A percentile compares a stretch with the other conserved stretches of the same genome.
Conservation (phyloP, 1,140 invertebrate genomes). For the Coelopa frigida region DNA sequence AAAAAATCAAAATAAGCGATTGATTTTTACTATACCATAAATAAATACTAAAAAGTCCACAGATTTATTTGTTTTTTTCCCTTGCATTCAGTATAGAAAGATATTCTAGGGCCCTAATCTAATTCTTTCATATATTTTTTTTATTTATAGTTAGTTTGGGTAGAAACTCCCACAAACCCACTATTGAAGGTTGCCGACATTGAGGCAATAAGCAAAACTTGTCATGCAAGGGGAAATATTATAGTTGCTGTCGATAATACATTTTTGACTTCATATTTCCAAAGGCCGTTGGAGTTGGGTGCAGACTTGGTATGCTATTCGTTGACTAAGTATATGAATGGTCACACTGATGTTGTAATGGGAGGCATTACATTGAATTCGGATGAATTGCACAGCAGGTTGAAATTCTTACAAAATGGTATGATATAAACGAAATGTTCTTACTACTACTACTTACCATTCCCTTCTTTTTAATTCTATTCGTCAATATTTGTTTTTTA, state of each 20-base stretch:
- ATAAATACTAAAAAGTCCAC: constrained; percentile 8
- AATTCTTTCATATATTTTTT: too few relatives aligned
- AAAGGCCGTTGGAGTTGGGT: constrained; percentile 83
- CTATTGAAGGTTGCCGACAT: constrained; percentile 89
- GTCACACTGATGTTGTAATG: constrained; percentile 97
- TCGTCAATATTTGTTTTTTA: neutral
- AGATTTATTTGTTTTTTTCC: neutral
- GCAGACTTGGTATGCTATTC: constrained; percentile 92
- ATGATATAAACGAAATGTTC: constrained; percentile 21
- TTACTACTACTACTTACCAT: neutral
- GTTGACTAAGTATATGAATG: constrained; percentile 97
- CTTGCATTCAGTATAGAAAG: neutral
- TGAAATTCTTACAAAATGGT: constrained; percentile 89
- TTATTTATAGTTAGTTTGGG: constrained; percentile 73
- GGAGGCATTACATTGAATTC: constrained; percentile 74
- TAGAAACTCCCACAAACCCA: constrained; percentile 98
- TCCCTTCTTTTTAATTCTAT: neutral
- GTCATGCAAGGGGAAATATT: constrained; percentile 54
- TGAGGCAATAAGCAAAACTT: constrained; percentile 58
- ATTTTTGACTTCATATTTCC: constrained; percentile 92
- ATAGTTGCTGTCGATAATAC: constrained; percentile 95
- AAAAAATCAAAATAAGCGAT: too few relatives aligned
- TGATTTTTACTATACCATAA: too few relatives aligned
- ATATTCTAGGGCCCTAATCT: constrained; percentile 1
- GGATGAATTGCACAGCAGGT: constrained; percentile 60